Evolutionary conservation across 2,888 invertebrate species (phyloP).

Genomic region (Nomada fabriciana): DNA sequence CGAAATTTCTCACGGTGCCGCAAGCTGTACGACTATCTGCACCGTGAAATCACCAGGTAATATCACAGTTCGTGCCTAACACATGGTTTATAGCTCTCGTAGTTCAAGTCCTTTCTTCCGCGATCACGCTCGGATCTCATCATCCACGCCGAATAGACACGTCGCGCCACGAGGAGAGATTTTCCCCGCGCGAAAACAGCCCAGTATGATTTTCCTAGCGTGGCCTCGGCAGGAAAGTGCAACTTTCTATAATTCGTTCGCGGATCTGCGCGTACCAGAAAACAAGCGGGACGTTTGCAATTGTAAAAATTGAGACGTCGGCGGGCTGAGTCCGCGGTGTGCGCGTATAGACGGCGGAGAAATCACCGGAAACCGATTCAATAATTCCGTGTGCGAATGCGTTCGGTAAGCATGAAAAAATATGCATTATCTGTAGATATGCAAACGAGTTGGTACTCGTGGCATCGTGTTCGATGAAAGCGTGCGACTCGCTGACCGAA

Average conservation of each 20-base stretch:
- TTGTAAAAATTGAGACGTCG: constrained; percentile 49
- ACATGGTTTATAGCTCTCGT: too few species aligned
- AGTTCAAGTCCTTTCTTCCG: background rate
- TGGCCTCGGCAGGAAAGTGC: constrained; percentile 21
- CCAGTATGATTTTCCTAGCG: constrained; percentile 45
- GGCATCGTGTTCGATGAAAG: constrained; percentile 65
- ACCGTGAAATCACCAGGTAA: too few species aligned
- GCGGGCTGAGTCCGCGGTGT: constrained; percentile 28
- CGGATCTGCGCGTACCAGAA: constrained; percentile 22
- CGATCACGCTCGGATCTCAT: background rate
- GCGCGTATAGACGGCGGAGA: constrained; percentile 44
- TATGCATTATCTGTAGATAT: constrained; percentile 64
- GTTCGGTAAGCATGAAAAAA: constrained; percentile 54
- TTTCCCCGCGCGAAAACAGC: constrained; percentile 39
- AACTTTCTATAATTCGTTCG: constrained; percentile 44
- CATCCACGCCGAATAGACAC: background rate
- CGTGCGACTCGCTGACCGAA: constrained; percentile 56
- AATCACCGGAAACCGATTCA: constrained; percentile 56
- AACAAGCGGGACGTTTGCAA: constrained; percentile 33
- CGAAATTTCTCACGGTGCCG: too few species aligned
- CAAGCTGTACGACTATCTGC: too few species aligned
- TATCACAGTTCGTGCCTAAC: too few species aligned
- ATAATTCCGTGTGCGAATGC: constrained; percentile 54
- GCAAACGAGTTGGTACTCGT: constrained; percentile 56
- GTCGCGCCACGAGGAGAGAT: constrained; percentile 8